Percentiles rank a stretch among this genome's conserved stretches.
phyloP scores from a whole-genome alignment of 2,113 vertebrate genomes.

The Toxotes jaculatrix region DNA sequence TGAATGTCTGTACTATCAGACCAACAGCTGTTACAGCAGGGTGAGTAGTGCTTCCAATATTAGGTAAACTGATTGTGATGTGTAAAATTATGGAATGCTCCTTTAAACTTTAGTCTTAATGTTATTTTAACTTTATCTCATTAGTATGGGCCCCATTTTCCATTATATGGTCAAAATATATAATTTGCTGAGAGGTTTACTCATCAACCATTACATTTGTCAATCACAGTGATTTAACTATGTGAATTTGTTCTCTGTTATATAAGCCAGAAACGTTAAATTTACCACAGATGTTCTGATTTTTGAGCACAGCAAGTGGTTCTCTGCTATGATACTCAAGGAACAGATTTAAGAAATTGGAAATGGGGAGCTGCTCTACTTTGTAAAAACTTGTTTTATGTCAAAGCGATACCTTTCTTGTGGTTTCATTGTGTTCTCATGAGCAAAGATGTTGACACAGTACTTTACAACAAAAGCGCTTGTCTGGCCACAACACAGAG shows the following conservation, averaged over 20 bases:
- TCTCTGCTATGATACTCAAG: conserved; percentile 43
- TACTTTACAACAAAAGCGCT: conserved; percentile 20
- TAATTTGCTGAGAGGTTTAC: conserved; percentile 24
- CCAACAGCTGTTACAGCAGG: background rate
- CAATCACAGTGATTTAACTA: conserved; percentile 61
- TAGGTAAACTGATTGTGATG: background rate
- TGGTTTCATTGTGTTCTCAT: conserved; percentile 42
- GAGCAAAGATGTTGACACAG: conserved; percentile 30
- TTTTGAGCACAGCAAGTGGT: conserved; percentile 63
- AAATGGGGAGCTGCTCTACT: conserved; percentile 47
- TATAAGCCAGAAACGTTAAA: conserved; percentile 48
- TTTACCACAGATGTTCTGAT: conserved; percentile 68
- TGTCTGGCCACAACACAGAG: conserved; percentile 50
- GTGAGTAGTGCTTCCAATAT: background rate
- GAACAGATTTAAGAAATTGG: too few relatives aligned
- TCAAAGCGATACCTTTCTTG: conserved; percentile 49
- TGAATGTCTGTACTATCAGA: background rate
- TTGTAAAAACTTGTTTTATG: conserved; percentile 40
- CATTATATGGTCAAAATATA: conserved; percentile 5
- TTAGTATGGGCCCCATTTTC: background rate
- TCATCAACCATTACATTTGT: conserved; percentile 56
- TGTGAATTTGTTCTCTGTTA: conserved; percentile 43
- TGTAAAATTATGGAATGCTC: background rate
- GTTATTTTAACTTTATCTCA: background rate
- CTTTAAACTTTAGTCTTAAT: background rate